Evolutionary conservation across 2,113 vertebrate species (phyloP), one percentile per base, ranked within the genome.

Genomic region (Halcyon senegalensis): DNA sequence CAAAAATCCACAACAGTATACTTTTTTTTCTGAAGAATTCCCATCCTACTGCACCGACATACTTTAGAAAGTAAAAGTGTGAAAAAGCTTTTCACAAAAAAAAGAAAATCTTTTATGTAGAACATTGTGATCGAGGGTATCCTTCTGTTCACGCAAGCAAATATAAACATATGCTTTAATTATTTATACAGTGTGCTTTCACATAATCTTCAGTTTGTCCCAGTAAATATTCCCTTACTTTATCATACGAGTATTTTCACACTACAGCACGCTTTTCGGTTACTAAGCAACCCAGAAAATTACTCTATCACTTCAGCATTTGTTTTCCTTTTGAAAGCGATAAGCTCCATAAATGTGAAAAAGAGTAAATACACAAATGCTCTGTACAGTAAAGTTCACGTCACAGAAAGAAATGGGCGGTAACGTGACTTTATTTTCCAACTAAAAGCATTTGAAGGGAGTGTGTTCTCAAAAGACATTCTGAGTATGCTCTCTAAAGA

Each of bases 261-360:
- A 73, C 51, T 60, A 56, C 27, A 56, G 43, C 70, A 51, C 3
- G 73, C 81, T 78, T 51, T 90, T 75, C 69, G 46, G 96, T 96
- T 90, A 89, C 96, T 63, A 96, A 93, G 96, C 89, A 97, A 97
- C 96, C 75, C 51, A 73, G 93, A 93, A 95, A 92, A 90, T 41
- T 48, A 75, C 86, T 78, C 76, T 90, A 59, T 89, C 92, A 93
- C 92, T 87, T 63, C 63, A 62, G 84, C 94, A 92, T 94, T 97
- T 97, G 86, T 94, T 96, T 93, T 92, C 68, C 56, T 93, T 93
- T 77, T 72, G 58, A 84, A 89, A 95, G 69, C 9, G 63, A 91
- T 78, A 93, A 93, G 82, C 64, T 87, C 68, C 51, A 76, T 44
- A 51, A 64, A 94, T 0, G 8, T 59, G 72, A 48, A 79, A 83